These are phyloP conservation scores for Cottus gobio DNA, from an alignment of 2,113 vertebrate species.

Conservation along the genomic window DNA sequence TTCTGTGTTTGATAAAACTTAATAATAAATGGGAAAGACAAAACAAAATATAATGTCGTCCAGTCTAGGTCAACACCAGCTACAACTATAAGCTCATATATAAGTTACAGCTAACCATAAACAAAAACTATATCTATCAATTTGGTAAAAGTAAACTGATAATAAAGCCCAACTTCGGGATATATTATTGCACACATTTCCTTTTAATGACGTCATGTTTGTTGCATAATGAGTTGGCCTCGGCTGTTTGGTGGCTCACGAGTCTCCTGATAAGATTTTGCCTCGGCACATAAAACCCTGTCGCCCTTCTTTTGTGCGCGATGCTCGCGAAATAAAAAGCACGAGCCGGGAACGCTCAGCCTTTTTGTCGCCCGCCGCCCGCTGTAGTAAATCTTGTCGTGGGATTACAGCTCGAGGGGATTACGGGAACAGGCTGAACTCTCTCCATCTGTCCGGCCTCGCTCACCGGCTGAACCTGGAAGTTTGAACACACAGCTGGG, in stretches of 20 bases:
- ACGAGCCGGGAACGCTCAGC: conserved; percentile 11
- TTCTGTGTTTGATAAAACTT: not conserved
- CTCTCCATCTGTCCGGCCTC: conserved; percentile 55
- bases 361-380: conserved; percentile 4
- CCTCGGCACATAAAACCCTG: not conserved
- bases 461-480: conserved; percentile 44
- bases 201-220: not conserved
- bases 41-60: not conserved
- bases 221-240: not conserved
- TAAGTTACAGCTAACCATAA: not conserved
- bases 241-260: not conserved
- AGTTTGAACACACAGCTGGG: conserved; percentile 31
- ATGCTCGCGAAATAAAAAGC: not conserved
- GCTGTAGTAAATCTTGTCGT: conserved; percentile 30
- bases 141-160: not conserved
- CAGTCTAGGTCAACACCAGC: not conserved
- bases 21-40: not conserved
- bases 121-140: not conserved
- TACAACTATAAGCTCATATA: not conserved
- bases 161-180: not conserved
- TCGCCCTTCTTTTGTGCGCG: not conserved
- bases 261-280: not conserved
- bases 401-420: conserved; percentile 60
- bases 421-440: conserved; percentile 43
- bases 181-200: not conserved